Conservation (phyloP, 2,113 vertebrate species). For the Sylvietta virens region DNA sequence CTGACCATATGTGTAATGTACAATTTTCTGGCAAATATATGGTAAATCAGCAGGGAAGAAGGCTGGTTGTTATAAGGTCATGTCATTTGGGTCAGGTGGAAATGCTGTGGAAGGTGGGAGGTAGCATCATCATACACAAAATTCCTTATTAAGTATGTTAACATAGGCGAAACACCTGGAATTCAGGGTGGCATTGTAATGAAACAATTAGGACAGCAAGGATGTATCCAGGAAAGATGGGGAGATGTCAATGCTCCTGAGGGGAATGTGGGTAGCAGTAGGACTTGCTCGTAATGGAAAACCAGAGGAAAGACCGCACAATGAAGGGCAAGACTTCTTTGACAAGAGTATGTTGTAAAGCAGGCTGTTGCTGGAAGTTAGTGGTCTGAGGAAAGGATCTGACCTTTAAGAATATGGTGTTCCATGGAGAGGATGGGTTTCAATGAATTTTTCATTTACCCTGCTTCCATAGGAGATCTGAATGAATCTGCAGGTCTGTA, state of each 20-base stretch:
- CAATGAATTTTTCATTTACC: background rate
- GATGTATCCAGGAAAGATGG: background rate
- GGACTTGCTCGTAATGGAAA: background rate
- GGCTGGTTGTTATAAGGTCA: background rate
- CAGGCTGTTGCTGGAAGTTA: background rate
- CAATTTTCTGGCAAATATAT: background rate
- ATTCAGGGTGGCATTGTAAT: background rate
- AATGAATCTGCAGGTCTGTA: background rate
- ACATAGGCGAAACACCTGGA: background rate
- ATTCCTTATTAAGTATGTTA: background rate
- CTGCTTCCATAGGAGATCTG: background rate
- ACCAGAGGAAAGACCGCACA: background rate
- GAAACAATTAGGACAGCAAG: background rate
- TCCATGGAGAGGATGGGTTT: background rate
- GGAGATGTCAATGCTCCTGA: background rate
- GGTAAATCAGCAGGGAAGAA: background rate
- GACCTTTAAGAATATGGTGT: background rate
- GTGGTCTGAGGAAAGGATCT: background rate
- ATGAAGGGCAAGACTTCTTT: background rate
- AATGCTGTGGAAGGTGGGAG: background rate
- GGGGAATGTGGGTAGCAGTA: background rate
- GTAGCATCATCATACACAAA: background rate
- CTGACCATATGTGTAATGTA: background rate
- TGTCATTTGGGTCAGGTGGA: background rate
- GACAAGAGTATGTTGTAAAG: background rate